Evolutionary conservation across 2,797 vertebrate species (phyloP).

Genomic region (Columba guinea): DNA sequence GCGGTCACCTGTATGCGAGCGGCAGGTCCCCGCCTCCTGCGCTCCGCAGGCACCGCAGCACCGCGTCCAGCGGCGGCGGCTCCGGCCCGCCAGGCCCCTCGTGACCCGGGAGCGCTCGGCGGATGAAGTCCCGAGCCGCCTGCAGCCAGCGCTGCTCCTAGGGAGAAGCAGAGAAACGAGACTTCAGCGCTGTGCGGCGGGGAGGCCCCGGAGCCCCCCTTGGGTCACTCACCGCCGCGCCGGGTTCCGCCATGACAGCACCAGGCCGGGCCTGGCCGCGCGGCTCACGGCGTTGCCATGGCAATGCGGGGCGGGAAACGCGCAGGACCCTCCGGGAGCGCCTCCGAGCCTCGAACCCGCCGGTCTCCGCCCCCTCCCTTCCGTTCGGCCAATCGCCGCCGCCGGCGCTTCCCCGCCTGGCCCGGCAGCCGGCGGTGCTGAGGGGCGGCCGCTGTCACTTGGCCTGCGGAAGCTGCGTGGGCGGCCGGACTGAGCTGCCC

Average conservation of each 20-base stretch:
- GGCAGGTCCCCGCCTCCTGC: background rate
- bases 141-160: conserved; percentile 46
- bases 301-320: background rate
- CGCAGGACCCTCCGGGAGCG: background rate
- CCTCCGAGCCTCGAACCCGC: background rate
- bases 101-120: background rate
- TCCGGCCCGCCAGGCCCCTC: background rate
- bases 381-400: background rate
- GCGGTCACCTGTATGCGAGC: conserved; percentile 31
- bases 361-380: background rate
- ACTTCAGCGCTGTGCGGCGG: background rate
- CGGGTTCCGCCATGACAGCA: background rate
- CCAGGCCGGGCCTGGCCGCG: background rate
- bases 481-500: background rate
- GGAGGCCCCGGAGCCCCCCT: background rate
- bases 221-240: background rate
- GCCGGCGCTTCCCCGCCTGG: too few species aligned
- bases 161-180: background rate
- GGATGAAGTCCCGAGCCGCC: background rate
- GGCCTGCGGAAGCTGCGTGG: too few species aligned
- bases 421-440: fast-evolving
- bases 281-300: background rate
- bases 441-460: background rate
- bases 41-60: conserved; percentile 2
- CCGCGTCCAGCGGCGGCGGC: background rate